Conservation (phyloP, 2,797 vertebrate species). For the Aeoliscus strigatus region DNA sequence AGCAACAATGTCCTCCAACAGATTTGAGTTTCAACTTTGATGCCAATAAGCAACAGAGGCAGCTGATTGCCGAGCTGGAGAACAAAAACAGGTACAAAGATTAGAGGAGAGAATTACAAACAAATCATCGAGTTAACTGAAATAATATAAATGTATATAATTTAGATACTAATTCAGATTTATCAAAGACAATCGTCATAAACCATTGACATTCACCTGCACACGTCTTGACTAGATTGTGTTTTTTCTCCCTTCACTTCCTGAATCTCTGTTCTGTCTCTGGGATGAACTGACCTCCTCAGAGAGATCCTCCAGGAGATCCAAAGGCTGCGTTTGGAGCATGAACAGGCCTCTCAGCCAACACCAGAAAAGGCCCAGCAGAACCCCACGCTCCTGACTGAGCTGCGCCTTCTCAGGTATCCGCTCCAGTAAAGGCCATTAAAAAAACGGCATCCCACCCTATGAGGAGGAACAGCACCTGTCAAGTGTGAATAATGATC, state of each 20-base stretch:
- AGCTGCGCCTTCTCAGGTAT: conserved; percentile 88
- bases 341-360: conserved; percentile 86
- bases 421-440: neutral
- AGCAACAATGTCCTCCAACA: conserved; percentile 87
- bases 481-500: no score
- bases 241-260: neutral
- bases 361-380: conserved; percentile 86
- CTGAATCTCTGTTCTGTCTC: conserved; percentile 15
- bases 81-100: conserved; percentile 82
- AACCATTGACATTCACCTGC: no score
- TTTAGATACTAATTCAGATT: no score
- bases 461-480: neutral
- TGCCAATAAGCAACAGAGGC: conserved; percentile 86
- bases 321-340: conserved; percentile 83
- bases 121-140: no score
- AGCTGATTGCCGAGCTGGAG: conserved; percentile 89
- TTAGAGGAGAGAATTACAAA: neutral
- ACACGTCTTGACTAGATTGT: no score
- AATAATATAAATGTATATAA: no score
- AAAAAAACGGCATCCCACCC: neutral
- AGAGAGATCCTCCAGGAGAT: conserved; percentile 94
- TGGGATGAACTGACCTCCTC: conserved; percentile 35
- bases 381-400: conserved; percentile 88
- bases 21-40: conserved; percentile 87
- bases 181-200: no score